Evolutionary conservation across 2,888 invertebrate species (phyloP), one percentile per base, ranked within the genome.

Genomic region (Melanophora roralis): DNA sequence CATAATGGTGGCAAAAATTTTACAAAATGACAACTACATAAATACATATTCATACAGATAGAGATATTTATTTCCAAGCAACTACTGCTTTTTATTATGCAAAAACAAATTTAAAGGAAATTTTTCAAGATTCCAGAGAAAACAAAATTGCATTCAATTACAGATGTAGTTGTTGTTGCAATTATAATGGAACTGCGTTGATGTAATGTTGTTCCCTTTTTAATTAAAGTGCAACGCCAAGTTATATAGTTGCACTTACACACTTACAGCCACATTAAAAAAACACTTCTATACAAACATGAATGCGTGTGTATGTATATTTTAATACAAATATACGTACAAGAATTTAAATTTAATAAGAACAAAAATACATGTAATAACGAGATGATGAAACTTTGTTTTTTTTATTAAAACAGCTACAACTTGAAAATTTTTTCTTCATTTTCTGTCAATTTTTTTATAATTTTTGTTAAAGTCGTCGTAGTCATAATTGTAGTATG

Each of bases 151-250:
- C 55, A 55, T 72, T 71, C 53, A 53, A 16, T 34, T 45, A 8
- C 8, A 43, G 4, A 40, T 16, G 16, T 2, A 45, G 11, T 9
- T 4, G 3, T 23, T 12, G 11, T 55, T 36, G 16, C 40, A 57
- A 5, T 27, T 27, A 5, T 34, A 51, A 79, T 64, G 67, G 67
- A 79, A 75, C 38, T 75, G 75, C 60, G 69, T 65, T 60, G 62
- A 64, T 71, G 12, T 40, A 40, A 27, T 21, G 12, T 60, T 47
- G 62, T 71, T 79, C 79, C 74, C 74, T 71, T 79, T 75, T 79
- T 79, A 79, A 79, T 75, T 79, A 79, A 79, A 79, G 65, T 53
- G 21, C 65, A 64, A 67, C 47, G 69, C 60, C 36, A 49, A 53
- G 62, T 65, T 60, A 43, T n/a, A n/a, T 51, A 27, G 21, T 12